Evolutionary conservation across 1,140 invertebrate genomes (phyloP).

Genomic region (Octopus bimaculoides): DNA sequence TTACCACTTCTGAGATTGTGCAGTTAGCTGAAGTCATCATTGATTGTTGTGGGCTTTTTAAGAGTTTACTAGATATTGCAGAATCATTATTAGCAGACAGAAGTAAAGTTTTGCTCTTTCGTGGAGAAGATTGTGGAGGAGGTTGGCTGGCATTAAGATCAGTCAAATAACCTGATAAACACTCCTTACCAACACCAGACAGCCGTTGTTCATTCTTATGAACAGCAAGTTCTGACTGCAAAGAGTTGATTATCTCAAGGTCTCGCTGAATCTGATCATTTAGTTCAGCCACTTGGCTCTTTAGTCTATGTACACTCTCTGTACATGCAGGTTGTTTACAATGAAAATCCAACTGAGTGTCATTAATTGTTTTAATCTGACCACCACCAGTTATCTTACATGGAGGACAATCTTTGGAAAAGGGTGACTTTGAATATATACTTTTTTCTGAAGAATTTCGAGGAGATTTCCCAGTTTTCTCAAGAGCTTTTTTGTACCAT

Average conservation of each 20-base stretch:
- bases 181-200: not conserved
- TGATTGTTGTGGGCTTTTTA: not conserved
- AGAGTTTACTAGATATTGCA: not conserved
- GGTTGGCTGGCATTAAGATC: not conserved
- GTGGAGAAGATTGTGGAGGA: not conserved
- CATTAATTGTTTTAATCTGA: not conserved
- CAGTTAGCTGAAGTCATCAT: not conserved
- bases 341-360: not conserved
- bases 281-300: constrained; percentile 18
- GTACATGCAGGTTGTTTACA: not conserved
- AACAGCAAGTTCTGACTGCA: not conserved
- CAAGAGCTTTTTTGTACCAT: not conserved
- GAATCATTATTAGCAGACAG: not conserved
- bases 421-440: not conserved
- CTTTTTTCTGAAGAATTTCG: too few relatives aligned
- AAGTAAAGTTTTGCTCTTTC: not conserved
- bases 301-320: not conserved
- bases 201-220: not conserved
- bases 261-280: constrained; percentile 24
- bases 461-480: not conserved
- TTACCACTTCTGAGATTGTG: not conserved
- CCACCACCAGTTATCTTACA: not conserved
- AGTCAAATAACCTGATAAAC: not conserved
- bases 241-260: constrained; percentile 1
- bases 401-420: not conserved